Evolutionary conservation across 2,888 invertebrate species (phyloP).

Genomic region (Microdon myrmicae): DNA sequence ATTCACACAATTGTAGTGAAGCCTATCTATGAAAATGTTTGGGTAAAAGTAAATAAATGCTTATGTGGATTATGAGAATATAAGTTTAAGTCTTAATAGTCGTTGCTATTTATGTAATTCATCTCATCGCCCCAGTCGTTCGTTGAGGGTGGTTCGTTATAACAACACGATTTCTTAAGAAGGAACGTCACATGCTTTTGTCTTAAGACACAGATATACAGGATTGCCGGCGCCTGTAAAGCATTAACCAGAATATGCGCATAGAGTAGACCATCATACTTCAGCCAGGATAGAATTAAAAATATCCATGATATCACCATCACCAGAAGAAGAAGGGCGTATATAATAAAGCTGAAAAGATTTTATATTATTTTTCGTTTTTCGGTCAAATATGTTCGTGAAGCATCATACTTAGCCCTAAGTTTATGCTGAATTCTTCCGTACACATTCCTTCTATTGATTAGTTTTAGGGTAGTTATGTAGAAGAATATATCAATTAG

Average conservation of each 20-base stretch:
- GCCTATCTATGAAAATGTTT: too few relatives aligned
- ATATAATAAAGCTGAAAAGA: conserved; percentile 80
- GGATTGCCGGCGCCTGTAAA: conserved; percentile 78
- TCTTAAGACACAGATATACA: conserved; percentile 81
- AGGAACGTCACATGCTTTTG: conserved; percentile 84
- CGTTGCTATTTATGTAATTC: conserved; percentile 82
- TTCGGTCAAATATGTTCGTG: conserved; percentile 1
- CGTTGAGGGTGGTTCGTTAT: conserved; percentile 77
- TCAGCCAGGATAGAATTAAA: conserved; percentile 79
- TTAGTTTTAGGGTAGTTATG: conserved; percentile 80
- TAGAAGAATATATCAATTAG: conserved; percentile 83
- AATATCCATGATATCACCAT: conserved; percentile 84
- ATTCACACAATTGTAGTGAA: conserved; percentile 13
- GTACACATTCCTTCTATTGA: conserved; percentile 83
- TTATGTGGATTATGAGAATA: too few relatives aligned
- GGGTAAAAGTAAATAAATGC: too few relatives aligned
- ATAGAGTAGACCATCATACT: conserved; percentile 78
- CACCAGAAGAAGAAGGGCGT: conserved; percentile 77
- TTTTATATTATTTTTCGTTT: conserved; percentile 48
- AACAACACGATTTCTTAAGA: conserved; percentile 82
- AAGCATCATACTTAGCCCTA: conserved; percentile 76
- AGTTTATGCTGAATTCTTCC: conserved; percentile 88
- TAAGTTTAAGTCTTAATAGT: conserved; percentile 57
- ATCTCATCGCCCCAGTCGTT: conserved; percentile 91
- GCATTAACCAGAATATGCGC: conserved; percentile 80